Percentiles rank a stretch among this genome's conserved stretches.
These are phyloP conservation scores for Drosophila niveifrons DNA, from an alignment of 2,888 invertebrate species.

Conservation along the genomic window DNA sequence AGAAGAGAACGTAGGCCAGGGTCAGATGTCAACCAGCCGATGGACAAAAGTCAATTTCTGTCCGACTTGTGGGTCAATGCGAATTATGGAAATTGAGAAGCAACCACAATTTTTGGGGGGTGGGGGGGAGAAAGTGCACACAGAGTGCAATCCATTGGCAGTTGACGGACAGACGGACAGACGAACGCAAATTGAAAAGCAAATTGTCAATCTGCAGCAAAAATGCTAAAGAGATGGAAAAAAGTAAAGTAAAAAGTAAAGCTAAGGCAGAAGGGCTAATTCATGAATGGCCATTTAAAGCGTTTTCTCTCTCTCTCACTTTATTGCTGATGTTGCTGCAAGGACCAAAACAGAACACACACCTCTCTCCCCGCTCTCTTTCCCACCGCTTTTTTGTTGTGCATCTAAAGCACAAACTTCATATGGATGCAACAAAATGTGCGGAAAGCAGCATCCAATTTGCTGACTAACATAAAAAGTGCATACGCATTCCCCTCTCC, in stretches of 20 bases:
- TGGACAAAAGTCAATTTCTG: conserved; percentile 41
- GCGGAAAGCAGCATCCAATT: conserved; percentile 67
- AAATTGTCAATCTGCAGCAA: conserved; percentile 7
- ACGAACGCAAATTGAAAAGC: not conserved
- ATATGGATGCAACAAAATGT: conserved; percentile 52
- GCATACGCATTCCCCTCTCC: conserved; percentile 40
- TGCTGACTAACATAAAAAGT: conserved; percentile 62
- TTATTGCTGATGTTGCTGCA: conserved; percentile 30
- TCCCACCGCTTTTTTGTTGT: conserved; percentile 3
- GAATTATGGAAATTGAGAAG: conserved; percentile 47
- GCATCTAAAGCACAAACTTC: conserved; percentile 20
- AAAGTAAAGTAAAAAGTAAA: too few species aligned
- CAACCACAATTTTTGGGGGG: not conserved
- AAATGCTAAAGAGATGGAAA: not conserved
- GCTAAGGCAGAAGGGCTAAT: not conserved
- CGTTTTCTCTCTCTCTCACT: not conserved
- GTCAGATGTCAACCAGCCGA: conserved; percentile 29
- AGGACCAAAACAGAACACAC: conserved; percentile 9
- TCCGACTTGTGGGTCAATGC: conserved; percentile 43
- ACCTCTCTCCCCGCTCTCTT: conserved; percentile 9
- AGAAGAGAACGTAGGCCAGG: conserved; percentile 24
- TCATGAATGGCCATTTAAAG: conserved; percentile 11
- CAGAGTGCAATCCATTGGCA: not conserved
- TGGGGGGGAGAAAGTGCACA: too few species aligned
- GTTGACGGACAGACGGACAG: not conserved